Conservation (phyloP, 92 coral and sea anemone species). For the Micromussa lordhowensis region DNA sequence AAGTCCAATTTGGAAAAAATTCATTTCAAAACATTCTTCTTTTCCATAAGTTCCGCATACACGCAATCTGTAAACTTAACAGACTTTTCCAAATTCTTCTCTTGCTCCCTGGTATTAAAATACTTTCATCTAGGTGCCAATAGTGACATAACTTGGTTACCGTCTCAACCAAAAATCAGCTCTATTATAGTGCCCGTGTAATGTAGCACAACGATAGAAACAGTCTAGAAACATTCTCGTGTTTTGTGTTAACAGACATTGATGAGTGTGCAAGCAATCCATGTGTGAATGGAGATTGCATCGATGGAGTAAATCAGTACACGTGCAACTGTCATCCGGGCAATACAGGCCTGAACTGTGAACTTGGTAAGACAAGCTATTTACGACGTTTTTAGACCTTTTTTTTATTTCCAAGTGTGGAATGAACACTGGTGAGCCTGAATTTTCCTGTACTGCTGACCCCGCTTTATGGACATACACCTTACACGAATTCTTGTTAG, state of each 20-base stretch:
- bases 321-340: conserved; percentile 22
- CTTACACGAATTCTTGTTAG: background rate
- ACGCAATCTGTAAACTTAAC: no score
- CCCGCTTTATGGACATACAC: no score
- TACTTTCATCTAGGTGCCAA: no score
- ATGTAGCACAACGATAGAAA: background rate
- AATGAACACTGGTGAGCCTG: background rate
- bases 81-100: no score
- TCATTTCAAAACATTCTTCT: no score
- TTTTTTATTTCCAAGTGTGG: background rate
- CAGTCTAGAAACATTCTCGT: background rate
- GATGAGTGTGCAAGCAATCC: conserved; percentile 31
- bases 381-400: background rate
- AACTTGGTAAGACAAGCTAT: conserved; percentile 15
- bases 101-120: no score
- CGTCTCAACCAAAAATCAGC: no score
- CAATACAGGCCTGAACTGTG: conserved; percentile 2
- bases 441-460: background rate
- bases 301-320: conserved; percentile 8
- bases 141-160: no score
- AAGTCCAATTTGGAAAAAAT: no score
- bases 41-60: no score
- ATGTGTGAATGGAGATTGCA: conserved; percentile 3
- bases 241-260: background rate
- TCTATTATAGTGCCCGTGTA: no score